These are phyloP conservation scores for Meloidogyne hapla DNA, from an alignment of 1,140 invertebrate genomes.

Conservation along the genomic window DNA sequence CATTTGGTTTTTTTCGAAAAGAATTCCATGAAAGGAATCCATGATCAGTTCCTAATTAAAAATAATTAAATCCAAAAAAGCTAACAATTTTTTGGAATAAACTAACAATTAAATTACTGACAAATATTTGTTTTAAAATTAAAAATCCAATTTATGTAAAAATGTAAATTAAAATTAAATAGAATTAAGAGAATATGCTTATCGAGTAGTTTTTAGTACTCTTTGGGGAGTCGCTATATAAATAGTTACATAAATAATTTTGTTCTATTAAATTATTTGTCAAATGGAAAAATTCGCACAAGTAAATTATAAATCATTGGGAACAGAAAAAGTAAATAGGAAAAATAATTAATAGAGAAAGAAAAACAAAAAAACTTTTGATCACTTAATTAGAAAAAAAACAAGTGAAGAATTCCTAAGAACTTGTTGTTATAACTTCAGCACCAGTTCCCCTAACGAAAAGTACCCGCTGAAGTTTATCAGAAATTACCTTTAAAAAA, in stretches of 20 bases:
- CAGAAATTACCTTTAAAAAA: constrained; percentile 93
- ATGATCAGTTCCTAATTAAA: constrained; percentile 6
- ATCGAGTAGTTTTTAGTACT: no score
- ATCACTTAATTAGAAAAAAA: background rate
- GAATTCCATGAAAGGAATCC: constrained; percentile 30
- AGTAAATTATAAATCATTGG: background rate
- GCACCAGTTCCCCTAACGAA: constrained; percentile 94
- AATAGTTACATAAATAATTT: background rate
- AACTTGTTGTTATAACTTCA: constrained; percentile 99
- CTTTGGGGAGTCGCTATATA: no score
- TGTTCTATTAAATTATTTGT: background rate
- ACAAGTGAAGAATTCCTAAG: constrained; percentile 68
- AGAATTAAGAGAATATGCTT: no score
- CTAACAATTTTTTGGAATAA: no score
- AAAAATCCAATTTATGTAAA: no score
- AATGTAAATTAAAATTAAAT: no score
- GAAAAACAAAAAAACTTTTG: background rate
- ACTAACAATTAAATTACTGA: no score
- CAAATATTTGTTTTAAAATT: no score
- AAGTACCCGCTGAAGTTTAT: constrained; percentile 89
- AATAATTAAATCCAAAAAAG: constrained; percentile 11
- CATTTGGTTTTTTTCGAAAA: constrained; percentile 22
- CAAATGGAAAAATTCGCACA: background rate
- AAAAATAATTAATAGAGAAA: background rate
- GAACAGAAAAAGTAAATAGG: background rate